phyloP scores from a whole-genome alignment of 64 coral and sea anemone genomes.

The Actinia equina region DNA sequence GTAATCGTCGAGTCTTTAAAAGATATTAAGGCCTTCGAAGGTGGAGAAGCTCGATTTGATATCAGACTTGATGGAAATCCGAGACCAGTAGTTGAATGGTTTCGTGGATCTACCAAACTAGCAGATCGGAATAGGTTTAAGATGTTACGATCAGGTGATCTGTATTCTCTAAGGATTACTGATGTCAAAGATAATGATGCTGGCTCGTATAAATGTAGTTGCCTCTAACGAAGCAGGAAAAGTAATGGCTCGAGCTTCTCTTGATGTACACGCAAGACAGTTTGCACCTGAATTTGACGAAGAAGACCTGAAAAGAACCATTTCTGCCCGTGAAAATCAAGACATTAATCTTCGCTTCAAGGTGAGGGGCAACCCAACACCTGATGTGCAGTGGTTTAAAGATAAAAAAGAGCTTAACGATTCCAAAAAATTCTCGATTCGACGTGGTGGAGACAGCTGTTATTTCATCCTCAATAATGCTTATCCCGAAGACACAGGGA shows the following conservation, averaged over 20 bases:
- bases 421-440: conserved; percentile 27
- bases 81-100: conserved; percentile 71
- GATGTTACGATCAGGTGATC: conserved; percentile 15
- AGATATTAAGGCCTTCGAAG: conserved; percentile 58
- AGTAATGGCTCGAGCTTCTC: conserved; percentile 47
- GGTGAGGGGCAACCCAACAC: conserved; percentile 59
- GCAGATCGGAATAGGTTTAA: conserved; percentile 36
- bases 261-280: conserved; percentile 58
- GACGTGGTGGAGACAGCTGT: conserved; percentile 17
- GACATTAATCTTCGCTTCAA: conserved; percentile 50
- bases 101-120: conserved; percentile 56
- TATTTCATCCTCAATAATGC: conserved; percentile 53
- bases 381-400: conserved; percentile 52
- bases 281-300: conserved; percentile 48
- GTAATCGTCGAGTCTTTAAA: conserved; percentile 70
- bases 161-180: conserved; percentile 48
- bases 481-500: conserved; percentile 51
- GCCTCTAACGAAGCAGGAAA: conserved; percentile 69
- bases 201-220: conserved; percentile 80
- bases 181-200: conserved; percentile 47
- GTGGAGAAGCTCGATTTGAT: conserved; percentile 69
- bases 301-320: conserved; percentile 1
- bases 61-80: conserved; percentile 71
- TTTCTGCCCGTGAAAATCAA: conserved; percentile 50
- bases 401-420: conserved; percentile 38